These are phyloP conservation scores for Tricholauxania praeusta DNA, from an alignment of 2,888 invertebrate genomes.

Conservation along the genomic window DNA sequence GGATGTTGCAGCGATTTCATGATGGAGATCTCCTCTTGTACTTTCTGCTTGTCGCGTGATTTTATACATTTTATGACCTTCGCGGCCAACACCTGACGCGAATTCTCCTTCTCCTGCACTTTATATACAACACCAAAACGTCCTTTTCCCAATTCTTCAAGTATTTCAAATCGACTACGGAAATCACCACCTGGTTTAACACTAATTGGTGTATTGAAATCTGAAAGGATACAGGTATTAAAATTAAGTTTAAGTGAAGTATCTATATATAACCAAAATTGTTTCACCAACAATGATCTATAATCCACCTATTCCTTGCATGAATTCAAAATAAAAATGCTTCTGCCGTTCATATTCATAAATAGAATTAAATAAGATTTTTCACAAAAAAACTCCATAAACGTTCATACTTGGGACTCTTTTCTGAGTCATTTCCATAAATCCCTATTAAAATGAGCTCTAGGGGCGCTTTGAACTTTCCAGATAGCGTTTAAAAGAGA, in stretches of 20 bases:
- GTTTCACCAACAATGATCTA: not conserved
- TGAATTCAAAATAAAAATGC: not conserved
- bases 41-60: constrained; percentile 79
- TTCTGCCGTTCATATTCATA: too few relatives aligned
- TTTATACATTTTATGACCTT: constrained; percentile 84
- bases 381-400: too few relatives aligned
- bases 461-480: too few relatives aligned
- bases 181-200: constrained; percentile 71
- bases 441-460: too few relatives aligned
- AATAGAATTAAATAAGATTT: too few relatives aligned
- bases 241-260: not conserved
- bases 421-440: too few relatives aligned
- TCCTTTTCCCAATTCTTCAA: constrained; percentile 82
- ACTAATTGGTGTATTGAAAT: constrained; percentile 55
- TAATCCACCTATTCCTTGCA: not conserved
- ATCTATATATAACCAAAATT: not conserved
- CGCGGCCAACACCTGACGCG: constrained; percentile 79
- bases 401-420: too few relatives aligned
- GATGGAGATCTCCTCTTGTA: constrained; percentile 85
- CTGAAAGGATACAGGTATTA: constrained; percentile 36
- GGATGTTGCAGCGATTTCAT: constrained; percentile 89
- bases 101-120: constrained; percentile 74
- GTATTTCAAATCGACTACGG: constrained; percentile 73
- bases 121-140: constrained; percentile 79
- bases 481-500: too few relatives aligned